Conservation (phyloP, 2,888 invertebrate genomes). For the Diarsia rubi region DNA sequence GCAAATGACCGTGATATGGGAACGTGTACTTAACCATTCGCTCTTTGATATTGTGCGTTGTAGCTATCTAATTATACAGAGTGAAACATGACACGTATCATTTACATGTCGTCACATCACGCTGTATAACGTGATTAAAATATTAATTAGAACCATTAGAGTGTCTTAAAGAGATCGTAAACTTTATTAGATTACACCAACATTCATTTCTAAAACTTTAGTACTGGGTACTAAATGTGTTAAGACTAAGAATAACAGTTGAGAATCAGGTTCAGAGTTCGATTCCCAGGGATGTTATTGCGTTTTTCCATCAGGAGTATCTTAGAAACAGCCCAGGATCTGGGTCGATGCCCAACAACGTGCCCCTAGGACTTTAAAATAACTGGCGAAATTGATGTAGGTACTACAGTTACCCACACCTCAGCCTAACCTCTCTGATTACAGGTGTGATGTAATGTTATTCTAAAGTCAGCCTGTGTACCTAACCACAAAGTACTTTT, state of each 20-base stretch:
- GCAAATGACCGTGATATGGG: not conserved
- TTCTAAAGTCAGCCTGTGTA: not conserved
- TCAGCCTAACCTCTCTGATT: not conserved
- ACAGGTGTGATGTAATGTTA: not conserved
- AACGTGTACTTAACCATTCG: not conserved
- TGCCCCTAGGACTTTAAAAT: not conserved
- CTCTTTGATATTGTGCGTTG: not conserved
- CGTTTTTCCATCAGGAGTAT: not conserved
- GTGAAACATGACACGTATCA: not conserved
- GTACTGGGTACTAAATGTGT: too few relatives aligned
- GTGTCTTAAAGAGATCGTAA: constrained; percentile 18
- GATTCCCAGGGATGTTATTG: not conserved
- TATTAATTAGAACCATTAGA: constrained; percentile 16
- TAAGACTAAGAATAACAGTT: not conserved
- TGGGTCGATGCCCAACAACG: not conserved
- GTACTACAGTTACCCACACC: too few relatives aligned
- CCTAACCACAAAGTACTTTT: constrained; percentile 10
- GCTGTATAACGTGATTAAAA: not conserved
- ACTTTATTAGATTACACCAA: not conserved
- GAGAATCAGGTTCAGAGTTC: not conserved
- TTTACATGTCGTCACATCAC: not conserved
- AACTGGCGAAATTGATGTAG: not conserved
- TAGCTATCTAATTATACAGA: not conserved
- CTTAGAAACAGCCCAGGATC: not conserved
- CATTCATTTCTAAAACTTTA: not conserved